Evolutionary conservation across 2,797 vertebrate species (phyloP).

Genomic region (Pagetopsis macropterus): DNA sequence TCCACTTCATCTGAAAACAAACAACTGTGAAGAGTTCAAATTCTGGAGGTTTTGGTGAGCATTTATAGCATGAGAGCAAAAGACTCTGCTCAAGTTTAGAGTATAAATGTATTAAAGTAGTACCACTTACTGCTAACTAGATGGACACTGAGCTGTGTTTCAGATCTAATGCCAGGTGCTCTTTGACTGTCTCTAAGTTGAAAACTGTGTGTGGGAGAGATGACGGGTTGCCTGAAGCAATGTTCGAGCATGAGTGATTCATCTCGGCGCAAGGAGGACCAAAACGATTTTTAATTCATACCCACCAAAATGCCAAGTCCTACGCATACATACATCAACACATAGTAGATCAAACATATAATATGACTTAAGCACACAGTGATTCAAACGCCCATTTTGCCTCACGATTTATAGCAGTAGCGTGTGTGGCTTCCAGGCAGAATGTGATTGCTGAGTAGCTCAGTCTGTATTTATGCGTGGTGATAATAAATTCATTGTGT

Average conservation of each 20-base stretch:
- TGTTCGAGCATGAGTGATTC: constrained; percentile 71
- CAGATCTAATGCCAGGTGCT: constrained; percentile 62
- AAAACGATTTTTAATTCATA: constrained; percentile 73
- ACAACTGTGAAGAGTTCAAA: constrained; percentile 33
- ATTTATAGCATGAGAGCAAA: constrained; percentile 11
- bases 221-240: constrained; percentile 74
- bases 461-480: constrained; percentile 52
- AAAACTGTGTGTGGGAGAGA: constrained; percentile 71
- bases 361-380: constrained; percentile 28
- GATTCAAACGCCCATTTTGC: constrained; percentile 29
- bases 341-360: constrained; percentile 49
- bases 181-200: constrained; percentile 62
- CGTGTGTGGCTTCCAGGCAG: constrained; percentile 31
- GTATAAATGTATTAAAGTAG: constrained; percentile 20
- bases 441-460: constrained; percentile 34
- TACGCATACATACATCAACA: constrained; percentile 51
- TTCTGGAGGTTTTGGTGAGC: constrained; percentile 19
- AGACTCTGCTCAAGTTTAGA: constrained; percentile 7
- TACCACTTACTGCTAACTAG: constrained; percentile 21
- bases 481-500: constrained; percentile 76
- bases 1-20: constrained; percentile 48
- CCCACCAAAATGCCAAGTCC: constrained; percentile 66
- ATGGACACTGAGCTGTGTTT: constrained; percentile 38
- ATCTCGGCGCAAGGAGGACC: constrained; percentile 53
- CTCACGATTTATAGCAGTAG: constrained; percentile 28